Percentiles rank a stretch among this genome's conserved stretches.
Conservation (phyloP, 2,888 invertebrate species). For the Prenolepis imparis region DNA sequence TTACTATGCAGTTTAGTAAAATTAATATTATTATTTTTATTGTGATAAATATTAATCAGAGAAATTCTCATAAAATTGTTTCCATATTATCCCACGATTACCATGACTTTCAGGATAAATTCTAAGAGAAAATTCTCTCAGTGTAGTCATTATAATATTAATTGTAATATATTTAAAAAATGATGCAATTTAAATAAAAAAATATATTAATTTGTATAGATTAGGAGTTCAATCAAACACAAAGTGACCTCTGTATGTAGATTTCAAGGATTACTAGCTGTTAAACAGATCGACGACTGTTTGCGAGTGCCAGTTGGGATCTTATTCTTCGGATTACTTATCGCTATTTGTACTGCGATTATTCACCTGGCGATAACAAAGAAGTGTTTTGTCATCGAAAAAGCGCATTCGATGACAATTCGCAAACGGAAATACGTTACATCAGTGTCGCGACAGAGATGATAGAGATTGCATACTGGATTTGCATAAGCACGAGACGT, state of each 20-base stretch:
- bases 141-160: conserved; percentile 8
- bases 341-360: conserved; percentile 48
- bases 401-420: background rate
- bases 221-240: background rate
- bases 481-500: conserved; percentile 61
- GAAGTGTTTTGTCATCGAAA: conserved; percentile 33
- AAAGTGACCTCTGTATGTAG: background rate
- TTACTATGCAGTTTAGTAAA: too few species aligned
- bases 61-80: too few species aligned
- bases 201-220: background rate
- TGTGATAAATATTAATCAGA: too few species aligned
- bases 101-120: too few species aligned
- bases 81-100: too few species aligned
- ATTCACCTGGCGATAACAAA: conserved; percentile 52
- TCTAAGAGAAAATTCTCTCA: too few species aligned
- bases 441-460: background rate
- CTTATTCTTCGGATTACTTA: conserved; percentile 41
- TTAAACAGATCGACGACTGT: conserved; percentile 47
- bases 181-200: background rate
- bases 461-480: conserved; percentile 34
- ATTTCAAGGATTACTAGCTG: background rate
- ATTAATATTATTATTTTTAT: too few species aligned
- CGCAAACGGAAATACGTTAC: background rate
- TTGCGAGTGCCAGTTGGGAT: conserved; percentile 29
- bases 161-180: background rate